Evolutionary conservation across 2,888 invertebrate genomes (phyloP), one percentile per base, ranked within the genome.

Genomic region (Dicycla oo): DNA sequence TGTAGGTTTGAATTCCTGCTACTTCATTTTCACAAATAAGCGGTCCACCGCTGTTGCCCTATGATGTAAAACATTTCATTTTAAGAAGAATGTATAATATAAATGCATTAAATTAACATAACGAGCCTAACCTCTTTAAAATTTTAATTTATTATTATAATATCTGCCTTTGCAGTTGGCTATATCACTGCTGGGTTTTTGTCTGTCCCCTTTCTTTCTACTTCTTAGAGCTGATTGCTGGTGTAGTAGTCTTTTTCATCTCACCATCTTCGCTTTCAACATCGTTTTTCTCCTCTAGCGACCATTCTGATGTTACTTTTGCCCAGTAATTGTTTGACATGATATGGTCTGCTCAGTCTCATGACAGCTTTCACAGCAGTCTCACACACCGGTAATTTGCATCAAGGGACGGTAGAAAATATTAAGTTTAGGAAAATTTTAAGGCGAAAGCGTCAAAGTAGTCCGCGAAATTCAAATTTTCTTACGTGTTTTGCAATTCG

Each of bases 11-110:
- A 13, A 94, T 75, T 23, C 93, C 96, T 38, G 90, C 81, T 10
- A 95, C 88, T 64, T 93, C 88, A 38, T 85, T 86, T 34, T 92
- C 92, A 80, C 95, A 95, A 51, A 96, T 83, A 0, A 96, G 89
- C 15, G 96, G 95, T 11, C 95, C 95, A 40, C 96, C 96, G 47
- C 92, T 90, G 82, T 94, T 95, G 53, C 94, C 94, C 96, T 96
- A 82, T 30, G 81, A 80, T 54, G 73, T 75, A 51, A 76, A 64
- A 58, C 3, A 69, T 15, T 43, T 34, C 0, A 53, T 30, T 49
- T 68, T n/a, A n/a, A 49, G 0, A 47, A 75, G 0, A 20, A 49
- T 47, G 0, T 13, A 18, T 18, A 43, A 15, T 38, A 15, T n/a
- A 7, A n/a, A 53, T 38, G n/a, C 23, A 23, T 15, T 30, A 18